Percentiles rank a stretch among this genome's conserved stretches.
Evolutionary conservation across 2,888 invertebrate genomes (phyloP).

Genomic region (Drosophila anomalata): DNA sequence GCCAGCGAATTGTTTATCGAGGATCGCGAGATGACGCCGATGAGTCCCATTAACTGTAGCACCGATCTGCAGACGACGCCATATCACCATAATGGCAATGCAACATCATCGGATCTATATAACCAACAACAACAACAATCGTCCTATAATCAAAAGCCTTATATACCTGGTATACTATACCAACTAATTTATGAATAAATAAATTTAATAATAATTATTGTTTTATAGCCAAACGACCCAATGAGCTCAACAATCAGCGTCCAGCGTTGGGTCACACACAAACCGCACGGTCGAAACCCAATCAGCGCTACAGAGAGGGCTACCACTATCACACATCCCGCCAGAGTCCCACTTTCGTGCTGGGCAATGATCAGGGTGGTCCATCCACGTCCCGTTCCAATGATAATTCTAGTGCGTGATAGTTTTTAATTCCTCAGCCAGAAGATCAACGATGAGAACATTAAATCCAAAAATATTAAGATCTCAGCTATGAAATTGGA

Average conservation of each 20-base stretch:
- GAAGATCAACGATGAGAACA: slow-evolving; percentile 51
- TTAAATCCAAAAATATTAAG: slow-evolving; percentile 3
- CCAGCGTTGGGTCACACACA: slow-evolving; percentile 84
- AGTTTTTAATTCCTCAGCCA: slow-evolving; percentile 83
- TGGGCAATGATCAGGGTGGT: slow-evolving; percentile 83
- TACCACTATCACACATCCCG: slow-evolving; percentile 85
- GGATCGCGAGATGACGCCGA: slow-evolving; percentile 85
- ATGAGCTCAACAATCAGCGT: slow-evolving; percentile 84
- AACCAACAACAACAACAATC: slow-evolving; percentile 84
- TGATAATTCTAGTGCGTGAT: slow-evolving; percentile 85
- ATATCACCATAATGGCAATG: slow-evolving; percentile 78
- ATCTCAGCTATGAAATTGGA: slow-evolving; percentile 53
- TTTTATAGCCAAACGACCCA: slow-evolving; percentile 83
- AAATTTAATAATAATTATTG: not conserved
- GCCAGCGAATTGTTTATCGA: slow-evolving; percentile 86
- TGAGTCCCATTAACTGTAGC: slow-evolving; percentile 84
- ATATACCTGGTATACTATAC: slow-evolving; percentile 83
- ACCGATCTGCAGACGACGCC: slow-evolving; percentile 81
- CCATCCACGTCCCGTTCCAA: slow-evolving; percentile 85
- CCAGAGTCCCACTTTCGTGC: slow-evolving; percentile 84
- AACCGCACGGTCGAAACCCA: slow-evolving; percentile 83
- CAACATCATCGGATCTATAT: slow-evolving; percentile 77
- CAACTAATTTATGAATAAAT: no score
- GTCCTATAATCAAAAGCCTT: slow-evolving; percentile 84
- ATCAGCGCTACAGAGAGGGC: slow-evolving; percentile 84